Base-by-base conservation (phyloP, 2,113 vertebrate species). In the Leucopsar rothschildi region DNA sequence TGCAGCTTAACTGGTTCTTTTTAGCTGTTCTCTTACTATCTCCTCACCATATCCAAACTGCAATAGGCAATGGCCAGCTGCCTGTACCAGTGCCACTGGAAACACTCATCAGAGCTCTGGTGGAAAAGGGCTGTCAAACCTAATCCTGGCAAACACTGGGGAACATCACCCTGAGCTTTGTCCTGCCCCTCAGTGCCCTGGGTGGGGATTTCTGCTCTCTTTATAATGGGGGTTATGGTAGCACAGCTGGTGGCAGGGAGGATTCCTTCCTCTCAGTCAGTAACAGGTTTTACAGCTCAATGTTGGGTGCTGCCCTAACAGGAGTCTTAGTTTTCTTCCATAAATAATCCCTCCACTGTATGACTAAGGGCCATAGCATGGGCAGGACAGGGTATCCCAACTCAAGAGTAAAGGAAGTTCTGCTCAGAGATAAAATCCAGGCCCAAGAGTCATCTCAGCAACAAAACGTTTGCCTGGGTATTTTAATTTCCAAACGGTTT, bases 191-290 rank as follows among this genome's bases (percentile, higher is more conserved):
- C 29, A 80, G 1, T 10, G 50, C 42, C 61, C 29, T 28, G 12
- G 27, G 17, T 5, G 31, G 22, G 42, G 44, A 91, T 55, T 87
- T 73, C 29, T 60, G 15, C 64, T 60, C 24, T 11, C 10, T 29
- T 27, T 35, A 15, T 6, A 42, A 3, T 1, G 0, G 2, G 40
- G 33, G 21, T 39, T 42, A 56, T 7, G 31, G 73, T 0, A 73
- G 63, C 3, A 5, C 0, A 40, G 44, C 25, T 52, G 24, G 15
- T 39, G 63, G 68, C 72, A 55, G 39, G 0, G 0, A 37, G 35
- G 59, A 72, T 50, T 72, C 73, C 85, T 25, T 72, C 87, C 85
- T 72, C 69, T 60, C 18, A 9, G 15, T 5, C 55, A 33, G 29
- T 4, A 22, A 23, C 11, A 65, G 55, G 21, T 57, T 56, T 31